Percentiles rank a stretch among this genome's conserved stretches.
These are phyloP conservation scores for Acrocephalus scirpaceus DNA, from an alignment of 2,797 vertebrate species.

Conservation along the genomic window DNA sequence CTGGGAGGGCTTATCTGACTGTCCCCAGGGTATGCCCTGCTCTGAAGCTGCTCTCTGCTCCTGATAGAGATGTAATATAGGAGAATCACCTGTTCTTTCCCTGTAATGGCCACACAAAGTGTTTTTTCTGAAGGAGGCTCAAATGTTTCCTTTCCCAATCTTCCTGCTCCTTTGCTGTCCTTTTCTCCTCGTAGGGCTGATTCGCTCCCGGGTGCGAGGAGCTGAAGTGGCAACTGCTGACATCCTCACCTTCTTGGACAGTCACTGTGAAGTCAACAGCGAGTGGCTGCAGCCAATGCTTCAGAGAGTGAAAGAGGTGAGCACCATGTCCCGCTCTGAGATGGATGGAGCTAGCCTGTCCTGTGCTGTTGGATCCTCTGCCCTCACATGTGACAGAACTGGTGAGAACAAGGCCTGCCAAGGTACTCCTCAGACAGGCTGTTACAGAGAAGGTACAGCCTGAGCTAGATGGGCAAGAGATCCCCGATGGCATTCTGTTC, in stretches of 20 bases:
- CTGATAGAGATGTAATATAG: neutral
- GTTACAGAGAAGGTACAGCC: neutral
- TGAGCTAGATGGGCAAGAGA: neutral
- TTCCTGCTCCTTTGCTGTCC: neutral
- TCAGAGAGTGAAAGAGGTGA: conserved; percentile 95
- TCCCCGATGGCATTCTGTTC: neutral
- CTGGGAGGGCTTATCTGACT: neutral
- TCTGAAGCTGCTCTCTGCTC: neutral
- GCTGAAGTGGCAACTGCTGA: conserved; percentile 87
- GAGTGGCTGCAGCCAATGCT: conserved; percentile 98
- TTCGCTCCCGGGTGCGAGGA: conserved; percentile 93
- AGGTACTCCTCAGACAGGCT: neutral
- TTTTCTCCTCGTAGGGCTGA: conserved; percentile 82
- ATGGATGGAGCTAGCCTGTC: neutral
- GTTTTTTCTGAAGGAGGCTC: neutral
- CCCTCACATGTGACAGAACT: neutral
- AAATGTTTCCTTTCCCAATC: neutral
- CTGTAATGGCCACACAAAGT: neutral
- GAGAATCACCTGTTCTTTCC: neutral
- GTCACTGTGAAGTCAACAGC: conserved; percentile 95
- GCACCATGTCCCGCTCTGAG: neutral
- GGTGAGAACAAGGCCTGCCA: neutral
- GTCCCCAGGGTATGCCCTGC: neutral
- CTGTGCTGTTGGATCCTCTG: neutral
- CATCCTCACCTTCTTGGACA: conserved; percentile 95